phyloP scores from a whole-genome alignment of 2,797 vertebrate genomes.

The Varecia variegata region DNA sequence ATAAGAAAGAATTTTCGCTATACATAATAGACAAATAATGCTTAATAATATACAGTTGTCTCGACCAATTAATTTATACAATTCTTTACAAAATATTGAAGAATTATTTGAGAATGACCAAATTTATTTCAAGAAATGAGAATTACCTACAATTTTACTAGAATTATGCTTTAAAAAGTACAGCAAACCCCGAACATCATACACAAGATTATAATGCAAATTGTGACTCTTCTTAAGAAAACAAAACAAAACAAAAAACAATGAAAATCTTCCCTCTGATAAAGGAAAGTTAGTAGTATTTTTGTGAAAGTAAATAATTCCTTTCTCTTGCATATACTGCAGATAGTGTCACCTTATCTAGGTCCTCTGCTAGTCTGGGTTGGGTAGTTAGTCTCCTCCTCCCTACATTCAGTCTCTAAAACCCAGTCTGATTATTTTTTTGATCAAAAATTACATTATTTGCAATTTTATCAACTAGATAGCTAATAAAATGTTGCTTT shows the following conservation, averaged over 20 bases:
- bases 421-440: neutral
- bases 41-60: neutral
- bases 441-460: neutral
- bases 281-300: neutral
- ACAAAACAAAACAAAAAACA: neutral
- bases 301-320: neutral
- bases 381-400: neutral
- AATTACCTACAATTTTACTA: neutral
- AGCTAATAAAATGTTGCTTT: neutral
- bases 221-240: neutral
- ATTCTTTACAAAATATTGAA: neutral
- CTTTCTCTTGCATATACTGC: neutral
- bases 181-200: neutral
- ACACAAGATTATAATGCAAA: neutral
- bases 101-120: neutral
- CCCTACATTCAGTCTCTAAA: neutral
- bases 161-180: neutral
- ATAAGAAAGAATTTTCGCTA: neutral
- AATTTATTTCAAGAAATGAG: neutral
- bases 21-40: neutral
- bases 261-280: neutral
- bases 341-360: neutral
- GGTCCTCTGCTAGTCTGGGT: accelerated
- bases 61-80: neutral
- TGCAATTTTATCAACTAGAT: neutral